phyloP scores from a whole-genome alignment of 2,113 vertebrate genomes.

The Lagopus leucura region DNA sequence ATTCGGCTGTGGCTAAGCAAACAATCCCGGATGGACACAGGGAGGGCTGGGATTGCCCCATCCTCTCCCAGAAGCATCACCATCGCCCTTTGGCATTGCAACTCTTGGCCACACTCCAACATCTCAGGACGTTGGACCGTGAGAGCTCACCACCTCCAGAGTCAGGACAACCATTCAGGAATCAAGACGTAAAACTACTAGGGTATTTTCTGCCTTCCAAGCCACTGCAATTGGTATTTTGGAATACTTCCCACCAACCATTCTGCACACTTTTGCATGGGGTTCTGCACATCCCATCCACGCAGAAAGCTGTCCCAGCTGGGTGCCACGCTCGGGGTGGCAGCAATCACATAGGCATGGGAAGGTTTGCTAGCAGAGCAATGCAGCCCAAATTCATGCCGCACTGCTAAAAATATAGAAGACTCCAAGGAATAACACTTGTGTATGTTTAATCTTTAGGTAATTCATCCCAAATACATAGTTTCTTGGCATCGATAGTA shows the following conservation, averaged over 20 bases:
- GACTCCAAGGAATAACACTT: background rate
- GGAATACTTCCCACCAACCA: background rate
- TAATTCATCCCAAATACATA: constrained; percentile 29
- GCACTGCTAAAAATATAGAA: background rate
- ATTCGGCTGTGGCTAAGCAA: background rate
- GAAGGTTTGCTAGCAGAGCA: background rate
- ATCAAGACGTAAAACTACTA: fast-evolving
- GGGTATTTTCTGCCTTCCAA: background rate
- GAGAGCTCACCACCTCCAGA: background rate
- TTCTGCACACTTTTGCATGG: background rate
- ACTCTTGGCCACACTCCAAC: background rate
- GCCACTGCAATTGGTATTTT: background rate
- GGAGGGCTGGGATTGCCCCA: background rate
- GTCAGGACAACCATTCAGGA: background rate
- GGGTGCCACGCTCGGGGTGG: background rate
- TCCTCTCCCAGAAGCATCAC: background rate
- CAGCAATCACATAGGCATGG: background rate
- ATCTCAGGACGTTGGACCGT: background rate
- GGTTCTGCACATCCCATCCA: background rate
- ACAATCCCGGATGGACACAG: background rate
- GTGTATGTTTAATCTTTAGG: background rate
- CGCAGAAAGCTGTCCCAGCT: background rate
- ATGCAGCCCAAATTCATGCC: background rate
- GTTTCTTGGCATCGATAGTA: constrained; percentile 29
- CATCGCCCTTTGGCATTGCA: background rate